A percentile compares a stretch with the other conserved stretches of the same genome.
phyloP scores from a whole-genome alignment of 2,113 vertebrate species.

The Synodontis membranacea region DNA sequence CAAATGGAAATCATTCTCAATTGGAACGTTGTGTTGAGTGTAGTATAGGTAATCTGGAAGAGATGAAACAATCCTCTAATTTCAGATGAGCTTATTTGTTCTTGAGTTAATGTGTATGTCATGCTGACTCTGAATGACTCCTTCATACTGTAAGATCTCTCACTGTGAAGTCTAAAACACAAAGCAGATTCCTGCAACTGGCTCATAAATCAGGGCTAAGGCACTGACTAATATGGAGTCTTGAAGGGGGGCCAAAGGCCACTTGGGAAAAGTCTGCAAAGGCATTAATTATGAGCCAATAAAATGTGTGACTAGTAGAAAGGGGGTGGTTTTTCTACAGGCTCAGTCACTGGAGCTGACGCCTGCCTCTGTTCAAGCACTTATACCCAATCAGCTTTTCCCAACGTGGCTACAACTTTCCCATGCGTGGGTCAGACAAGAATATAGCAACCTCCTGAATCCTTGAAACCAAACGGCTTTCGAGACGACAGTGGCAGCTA shows the following conservation, averaged over 20 bases:
- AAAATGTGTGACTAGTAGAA: slow-evolving; percentile 53
- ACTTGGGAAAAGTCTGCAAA: slow-evolving; percentile 46
- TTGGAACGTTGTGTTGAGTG: slow-evolving; percentile 9
- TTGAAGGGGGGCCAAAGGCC: slow-evolving; percentile 31
- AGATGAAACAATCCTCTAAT: slow-evolving; percentile 12
- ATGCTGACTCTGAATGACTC: slow-evolving; percentile 43
- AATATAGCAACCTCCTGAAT: slow-evolving; percentile 38
- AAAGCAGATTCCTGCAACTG: slow-evolving; percentile 48
- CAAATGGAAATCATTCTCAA: slow-evolving; percentile 16
- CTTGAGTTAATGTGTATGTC: slow-evolving; percentile 42
- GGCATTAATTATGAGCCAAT: slow-evolving; percentile 53
- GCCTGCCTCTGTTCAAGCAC: slow-evolving; percentile 39
- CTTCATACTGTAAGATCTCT: slow-evolving; percentile 44
- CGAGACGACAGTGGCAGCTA: background rate
- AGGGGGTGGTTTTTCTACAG: slow-evolving; percentile 34
- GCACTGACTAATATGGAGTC: slow-evolving; percentile 47
- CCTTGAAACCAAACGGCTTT: slow-evolving; percentile 38
- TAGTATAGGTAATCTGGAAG: slow-evolving; percentile 18
- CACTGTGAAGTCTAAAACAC: slow-evolving; percentile 49
- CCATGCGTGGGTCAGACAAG: slow-evolving; percentile 45
- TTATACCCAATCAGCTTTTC: slow-evolving; percentile 47
- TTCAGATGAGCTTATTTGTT: slow-evolving; percentile 24
- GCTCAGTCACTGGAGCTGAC: slow-evolving; percentile 14
- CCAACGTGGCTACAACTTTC: slow-evolving; percentile 46
- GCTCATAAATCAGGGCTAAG: slow-evolving; percentile 53